phyloP scores from a whole-genome alignment of 2,888 invertebrate species.

The Tipula lateralis region DNA sequence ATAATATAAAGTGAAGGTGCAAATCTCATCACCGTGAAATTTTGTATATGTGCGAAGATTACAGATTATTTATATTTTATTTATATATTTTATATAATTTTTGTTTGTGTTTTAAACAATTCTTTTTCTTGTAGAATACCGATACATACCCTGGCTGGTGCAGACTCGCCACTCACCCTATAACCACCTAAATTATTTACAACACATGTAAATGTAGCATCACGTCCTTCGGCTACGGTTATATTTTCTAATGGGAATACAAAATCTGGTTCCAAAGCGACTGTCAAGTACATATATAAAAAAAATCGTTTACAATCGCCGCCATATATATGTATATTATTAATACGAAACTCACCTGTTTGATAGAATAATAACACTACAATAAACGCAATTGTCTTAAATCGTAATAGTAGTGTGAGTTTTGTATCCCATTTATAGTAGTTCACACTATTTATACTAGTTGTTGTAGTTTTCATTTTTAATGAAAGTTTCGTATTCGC shows the following conservation, averaged over 20 bases:
- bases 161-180: constrained; percentile 88
- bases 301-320: neutral
- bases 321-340: neutral
- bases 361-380: constrained; percentile 26
- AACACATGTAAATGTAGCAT: constrained; percentile 73
- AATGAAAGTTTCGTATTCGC: neutral
- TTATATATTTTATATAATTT: neutral
- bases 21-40: neutral
- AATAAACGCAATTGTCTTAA: constrained; percentile 2
- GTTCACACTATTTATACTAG: neutral
- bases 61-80: constrained; percentile 11
- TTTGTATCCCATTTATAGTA: constrained; percentile 3
- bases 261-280: constrained; percentile 68
- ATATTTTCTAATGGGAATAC: constrained; percentile 69
- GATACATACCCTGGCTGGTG: constrained; percentile 82
- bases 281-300: constrained; percentile 44
- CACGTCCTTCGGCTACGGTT: constrained; percentile 70
- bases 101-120: neutral
- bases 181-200: constrained; percentile 71
- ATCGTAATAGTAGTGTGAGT: neutral
- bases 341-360: neutral
- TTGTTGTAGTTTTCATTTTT: neutral
- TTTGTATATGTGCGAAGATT: neutral
- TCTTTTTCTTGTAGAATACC: constrained; percentile 41
- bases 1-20: neutral